These are phyloP conservation scores for Parnassius apollo DNA, from an alignment of 2,888 invertebrate genomes.

Conservation along the genomic window DNA sequence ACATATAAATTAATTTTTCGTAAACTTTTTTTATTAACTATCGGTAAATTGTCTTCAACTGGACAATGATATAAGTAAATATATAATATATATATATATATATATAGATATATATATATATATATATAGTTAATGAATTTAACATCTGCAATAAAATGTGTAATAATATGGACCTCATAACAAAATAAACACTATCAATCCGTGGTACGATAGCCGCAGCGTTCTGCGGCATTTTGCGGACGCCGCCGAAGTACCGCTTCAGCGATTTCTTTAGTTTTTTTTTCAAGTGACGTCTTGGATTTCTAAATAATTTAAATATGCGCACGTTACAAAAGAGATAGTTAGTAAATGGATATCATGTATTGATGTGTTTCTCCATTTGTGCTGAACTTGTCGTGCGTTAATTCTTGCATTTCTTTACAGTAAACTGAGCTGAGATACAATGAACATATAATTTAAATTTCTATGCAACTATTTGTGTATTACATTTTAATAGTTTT, in stretches of 20 bases:
- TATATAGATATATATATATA: too few species aligned
- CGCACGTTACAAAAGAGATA: slow-evolving; percentile 62
- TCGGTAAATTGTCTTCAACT: too few species aligned
- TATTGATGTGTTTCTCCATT: slow-evolving; percentile 55
- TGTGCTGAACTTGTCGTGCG: slow-evolving; percentile 44
- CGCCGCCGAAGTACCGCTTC: slow-evolving; percentile 50
- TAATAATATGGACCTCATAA: neutral
- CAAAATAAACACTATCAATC: slow-evolving; percentile 42
- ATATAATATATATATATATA: too few species aligned
- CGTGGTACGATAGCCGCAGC: slow-evolving; percentile 41
- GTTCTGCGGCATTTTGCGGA: slow-evolving; percentile 32
- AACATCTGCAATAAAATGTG: neutral
- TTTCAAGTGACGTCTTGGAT: slow-evolving; percentile 71
- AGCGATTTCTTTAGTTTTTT: slow-evolving; percentile 70
- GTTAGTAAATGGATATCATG: slow-evolving; percentile 59
- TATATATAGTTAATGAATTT: too few species aligned
- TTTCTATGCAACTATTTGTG: neutral
- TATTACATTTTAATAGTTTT: neutral
- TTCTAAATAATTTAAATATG: slow-evolving; percentile 80
- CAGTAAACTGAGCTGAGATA: neutral
- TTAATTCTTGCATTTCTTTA: too few species aligned
- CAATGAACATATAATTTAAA: neutral
- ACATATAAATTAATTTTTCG: too few species aligned
- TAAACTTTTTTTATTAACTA: too few species aligned
- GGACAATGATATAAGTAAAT: too few species aligned